These are phyloP conservation scores for Vesta saturnalis DNA, from an alignment of 2,888 invertebrate genomes.

Conservation along the genomic window DNA sequence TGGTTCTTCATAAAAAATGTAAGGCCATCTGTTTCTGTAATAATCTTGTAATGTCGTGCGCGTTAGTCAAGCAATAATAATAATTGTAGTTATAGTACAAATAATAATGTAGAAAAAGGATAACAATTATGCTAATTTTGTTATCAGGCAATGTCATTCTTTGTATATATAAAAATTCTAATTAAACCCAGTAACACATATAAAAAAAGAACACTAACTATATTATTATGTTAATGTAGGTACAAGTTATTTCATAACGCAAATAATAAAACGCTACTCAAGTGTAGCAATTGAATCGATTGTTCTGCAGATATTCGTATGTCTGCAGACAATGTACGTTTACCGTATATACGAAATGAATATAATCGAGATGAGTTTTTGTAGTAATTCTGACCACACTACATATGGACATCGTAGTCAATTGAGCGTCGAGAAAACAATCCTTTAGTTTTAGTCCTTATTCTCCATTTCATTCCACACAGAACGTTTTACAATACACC, in stretches of 20 bases:
- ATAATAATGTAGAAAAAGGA: no score
- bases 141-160: neutral
- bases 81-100: neutral
- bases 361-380: constrained; percentile 35
- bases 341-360: constrained; percentile 25
- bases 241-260: neutral
- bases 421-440: constrained; percentile 41
- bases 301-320: constrained; percentile 39
- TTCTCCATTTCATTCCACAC: constrained; percentile 35
- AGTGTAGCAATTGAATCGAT: constrained; percentile 38
- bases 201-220: neutral
- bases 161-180: neutral
- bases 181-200: no score
- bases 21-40: constrained; percentile 16
- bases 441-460: constrained; percentile 38
- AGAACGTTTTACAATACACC: constrained; percentile 38
- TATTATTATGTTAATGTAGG: no score
- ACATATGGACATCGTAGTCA: constrained; percentile 37
- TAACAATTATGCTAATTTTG: neutral
- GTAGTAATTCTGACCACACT: constrained; percentile 33
- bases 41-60: constrained; percentile 10
- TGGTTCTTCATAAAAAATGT: constrained; percentile 26
- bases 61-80: constrained; percentile 8
- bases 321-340: constrained; percentile 29
- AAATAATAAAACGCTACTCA: constrained; percentile 10